These are phyloP conservation scores for Desmodus rotundus DNA, from an alignment of 2,113 vertebrate species.

Conservation along the genomic window DNA sequence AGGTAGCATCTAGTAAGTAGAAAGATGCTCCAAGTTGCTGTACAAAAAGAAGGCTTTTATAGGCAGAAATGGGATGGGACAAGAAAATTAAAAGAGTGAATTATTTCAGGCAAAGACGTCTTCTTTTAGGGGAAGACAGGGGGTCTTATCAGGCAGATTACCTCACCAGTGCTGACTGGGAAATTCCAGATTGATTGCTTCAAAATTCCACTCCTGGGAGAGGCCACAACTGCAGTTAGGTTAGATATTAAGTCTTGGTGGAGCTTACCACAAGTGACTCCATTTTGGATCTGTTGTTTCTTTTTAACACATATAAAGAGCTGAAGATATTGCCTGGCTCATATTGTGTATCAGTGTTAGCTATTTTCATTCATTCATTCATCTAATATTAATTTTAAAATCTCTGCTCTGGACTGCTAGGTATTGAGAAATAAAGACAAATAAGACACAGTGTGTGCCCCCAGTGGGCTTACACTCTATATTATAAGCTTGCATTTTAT, in stretches of 20 bases:
- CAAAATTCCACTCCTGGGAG: background rate
- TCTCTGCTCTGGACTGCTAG: background rate
- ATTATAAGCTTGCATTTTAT: background rate
- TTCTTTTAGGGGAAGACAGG: background rate
- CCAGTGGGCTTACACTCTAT: background rate
- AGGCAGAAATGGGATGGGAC: background rate
- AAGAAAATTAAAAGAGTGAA: background rate
- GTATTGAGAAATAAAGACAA: conserved; percentile 5
- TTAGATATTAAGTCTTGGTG: background rate
- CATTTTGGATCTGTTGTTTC: background rate
- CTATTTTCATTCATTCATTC: background rate
- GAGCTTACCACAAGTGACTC: background rate
- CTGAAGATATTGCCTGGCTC: background rate
- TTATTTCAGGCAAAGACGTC: background rate
- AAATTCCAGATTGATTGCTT: background rate
- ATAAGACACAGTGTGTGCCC: background rate
- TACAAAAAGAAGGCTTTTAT: background rate
- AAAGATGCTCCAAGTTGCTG: background rate
- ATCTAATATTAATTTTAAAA: background rate
- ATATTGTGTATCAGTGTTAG: background rate
- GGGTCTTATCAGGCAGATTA: background rate
- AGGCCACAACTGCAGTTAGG: background rate
- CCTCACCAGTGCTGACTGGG: background rate
- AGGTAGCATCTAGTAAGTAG: background rate
- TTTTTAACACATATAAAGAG: background rate